Base-by-base conservation (phyloP, 1,140 invertebrate genomes). In the Meteorus sp. region DNA sequence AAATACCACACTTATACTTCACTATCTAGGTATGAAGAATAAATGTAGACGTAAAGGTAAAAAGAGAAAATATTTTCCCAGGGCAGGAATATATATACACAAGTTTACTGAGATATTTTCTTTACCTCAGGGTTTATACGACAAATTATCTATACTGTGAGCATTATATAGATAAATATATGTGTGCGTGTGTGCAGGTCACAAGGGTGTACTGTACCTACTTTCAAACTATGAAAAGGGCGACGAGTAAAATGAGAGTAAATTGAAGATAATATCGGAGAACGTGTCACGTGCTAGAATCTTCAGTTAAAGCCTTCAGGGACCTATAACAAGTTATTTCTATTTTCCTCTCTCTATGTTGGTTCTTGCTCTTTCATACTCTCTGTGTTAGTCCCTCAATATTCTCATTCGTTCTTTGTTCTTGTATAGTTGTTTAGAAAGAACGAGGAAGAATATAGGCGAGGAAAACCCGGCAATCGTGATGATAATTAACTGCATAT, bases 401-500 rank as follows among this genome's bases (percentile, higher is more conserved):
- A n/a, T n/a, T n/a, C n/a, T n/a, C n/a, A n/a, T n/a, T n/a, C n/a
- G n/a, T n/a, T n/a, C n/a, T n/a, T n/a, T n/a, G n/a, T n/a, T n/a
- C n/a, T n/a, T n/a, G n/a, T n/a, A n/a, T n/a, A n/a, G n/a, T n/a
- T n/a, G n/a, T n/a, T n/a, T n/a, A n/a, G n/a, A n/a, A n/a, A n/a
- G n/a, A n/a, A n/a, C n/a, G n/a, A n/a, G n/a, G 4, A 35, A 48
- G 31, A 35, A 47, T 29, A 33, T 45, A 31, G 45, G 22, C 27
- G 25, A 37, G 41, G 41, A 54, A 51, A 56, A 62, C 31, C 43
- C 41, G 15, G 43, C n/a, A 44, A 44, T 53, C 35, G 35, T 41
- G 37, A 54, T 55, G 29, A 61, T 60, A 55, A 64, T 64, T 60
- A 61, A 51, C 51, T 29, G 50, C 15, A 23, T 45, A 45, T 23